Conservation (phyloP, 2,113 vertebrate genomes). For the Thalassoma bifasciatum region DNA sequence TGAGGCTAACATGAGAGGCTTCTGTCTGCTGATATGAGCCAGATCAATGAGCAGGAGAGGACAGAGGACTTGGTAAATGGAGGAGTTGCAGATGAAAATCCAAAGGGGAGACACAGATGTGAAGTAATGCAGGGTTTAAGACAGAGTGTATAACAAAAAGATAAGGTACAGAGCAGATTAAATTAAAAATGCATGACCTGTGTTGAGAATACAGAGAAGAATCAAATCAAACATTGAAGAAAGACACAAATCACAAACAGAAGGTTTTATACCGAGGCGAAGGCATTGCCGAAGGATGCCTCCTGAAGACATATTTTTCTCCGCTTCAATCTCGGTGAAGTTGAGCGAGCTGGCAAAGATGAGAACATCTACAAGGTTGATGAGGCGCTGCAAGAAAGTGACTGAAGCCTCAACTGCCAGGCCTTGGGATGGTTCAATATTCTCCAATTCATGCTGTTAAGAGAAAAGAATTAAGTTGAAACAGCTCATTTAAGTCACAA, state of each 20-base stretch:
- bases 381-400: constrained; percentile 93
- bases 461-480: not conserved
- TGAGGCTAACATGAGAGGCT: constrained; percentile 47
- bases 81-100: constrained; percentile 40
- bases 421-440: constrained; percentile 94
- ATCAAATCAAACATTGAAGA: not conserved
- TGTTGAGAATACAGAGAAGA: not conserved
- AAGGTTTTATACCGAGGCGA: constrained; percentile 86
- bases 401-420: constrained; percentile 92
- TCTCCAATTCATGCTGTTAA: constrained; percentile 93
- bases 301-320: constrained; percentile 99
- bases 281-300: constrained; percentile 96
- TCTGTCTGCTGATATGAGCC: constrained; percentile 49
- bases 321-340: constrained; percentile 97
- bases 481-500: not conserved
- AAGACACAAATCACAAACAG: not conserved
- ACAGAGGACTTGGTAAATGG: constrained; percentile 35
- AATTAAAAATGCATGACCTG: not conserved
- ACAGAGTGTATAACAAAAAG: not conserved
- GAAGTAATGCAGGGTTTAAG: not conserved
- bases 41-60: constrained; percentile 49
- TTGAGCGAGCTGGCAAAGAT: constrained; percentile 97
- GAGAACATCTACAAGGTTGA: constrained; percentile 95
- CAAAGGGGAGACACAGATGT: not conserved
- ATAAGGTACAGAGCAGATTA: not conserved